Conservation (phyloP, 2,113 vertebrate genomes). For the Hydrochoerus hydrochaeris region DNA sequence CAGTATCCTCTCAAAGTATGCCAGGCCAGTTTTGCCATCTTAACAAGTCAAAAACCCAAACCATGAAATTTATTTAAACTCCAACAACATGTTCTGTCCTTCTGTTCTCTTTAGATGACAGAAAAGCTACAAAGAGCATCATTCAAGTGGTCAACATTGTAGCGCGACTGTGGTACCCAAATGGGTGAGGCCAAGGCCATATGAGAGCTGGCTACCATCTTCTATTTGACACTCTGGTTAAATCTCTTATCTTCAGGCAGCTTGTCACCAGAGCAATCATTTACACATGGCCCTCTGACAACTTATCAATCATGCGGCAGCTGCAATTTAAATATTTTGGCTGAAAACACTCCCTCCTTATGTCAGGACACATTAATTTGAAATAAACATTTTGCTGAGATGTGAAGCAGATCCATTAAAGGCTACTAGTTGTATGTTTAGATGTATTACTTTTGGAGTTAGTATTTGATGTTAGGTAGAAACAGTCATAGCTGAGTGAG, state of each 20-base stretch:
- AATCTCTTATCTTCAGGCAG: conserved; percentile 43
- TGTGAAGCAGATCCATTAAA: conserved; percentile 71
- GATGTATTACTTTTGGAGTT: conserved; percentile 48
- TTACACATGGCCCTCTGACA: conserved; percentile 75
- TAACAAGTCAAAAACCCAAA: not conserved
- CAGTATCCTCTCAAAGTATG: not conserved
- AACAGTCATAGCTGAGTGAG: not conserved
- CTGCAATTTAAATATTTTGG: conserved; percentile 81
- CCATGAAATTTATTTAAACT: not conserved
- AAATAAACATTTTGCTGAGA: conserved; percentile 78
- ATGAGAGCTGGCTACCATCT: not conserved
- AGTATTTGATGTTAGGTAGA: not conserved
- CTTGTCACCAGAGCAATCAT: conserved; percentile 59
- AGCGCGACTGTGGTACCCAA: not conserved
- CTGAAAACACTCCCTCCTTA: conserved; percentile 71
- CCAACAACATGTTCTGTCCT: not conserved
- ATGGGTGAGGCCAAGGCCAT: not conserved
- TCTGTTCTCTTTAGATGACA: not conserved
- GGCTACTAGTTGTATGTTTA: conserved; percentile 56
- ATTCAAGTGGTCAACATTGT: not conserved
- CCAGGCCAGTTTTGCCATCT: not conserved
- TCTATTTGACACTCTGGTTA: not conserved
- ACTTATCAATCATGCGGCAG: conserved; percentile 70
- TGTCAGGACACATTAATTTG: conserved; percentile 76
- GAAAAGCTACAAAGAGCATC: not conserved